Conservation (phyloP, 2,888 invertebrate genomes). For the Heliconius erato region DNA sequence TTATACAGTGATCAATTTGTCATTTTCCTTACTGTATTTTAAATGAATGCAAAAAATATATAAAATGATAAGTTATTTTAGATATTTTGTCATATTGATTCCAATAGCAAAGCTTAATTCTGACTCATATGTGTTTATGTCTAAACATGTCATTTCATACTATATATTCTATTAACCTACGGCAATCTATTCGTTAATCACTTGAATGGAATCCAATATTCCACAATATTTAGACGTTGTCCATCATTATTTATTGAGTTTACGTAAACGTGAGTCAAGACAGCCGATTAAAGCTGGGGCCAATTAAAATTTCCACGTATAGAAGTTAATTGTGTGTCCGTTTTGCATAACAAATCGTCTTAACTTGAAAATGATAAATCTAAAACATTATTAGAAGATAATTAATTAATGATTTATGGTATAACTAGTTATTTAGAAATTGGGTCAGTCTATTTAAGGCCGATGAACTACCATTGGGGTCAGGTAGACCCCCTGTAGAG, state of each 20-base stretch:
- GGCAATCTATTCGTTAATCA: not conserved
- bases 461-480: slow-evolving; percentile 52
- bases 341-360: slow-evolving; percentile 55
- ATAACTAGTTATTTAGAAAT: slow-evolving; percentile 52
- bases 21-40: too few species aligned
- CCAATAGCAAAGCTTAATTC: too few species aligned
- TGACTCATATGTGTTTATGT: not conserved
- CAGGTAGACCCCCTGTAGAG: slow-evolving; percentile 51
- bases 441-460: slow-evolving; percentile 55
- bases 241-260: slow-evolving; percentile 30
- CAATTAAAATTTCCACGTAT: slow-evolving; percentile 44
- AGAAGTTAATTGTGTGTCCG: slow-evolving; percentile 52
- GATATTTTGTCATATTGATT: too few species aligned
- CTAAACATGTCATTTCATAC: not conserved
- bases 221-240: slow-evolving; percentile 30
- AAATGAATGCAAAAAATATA: too few species aligned
- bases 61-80: too few species aligned
- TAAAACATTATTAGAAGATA: slow-evolving; percentile 54
- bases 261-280: slow-evolving; percentile 27
- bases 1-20: too few species aligned
- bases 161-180: not conserved
- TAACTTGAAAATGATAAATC: slow-evolving; percentile 53
- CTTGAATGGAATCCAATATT: slow-evolving; percentile 13
- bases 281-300: slow-evolving; percentile 36
- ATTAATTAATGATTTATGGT: slow-evolving; percentile 56